Base-by-base conservation (phyloP, 2,888 invertebrate genomes). In the Coenonympha glycerion region DNA sequence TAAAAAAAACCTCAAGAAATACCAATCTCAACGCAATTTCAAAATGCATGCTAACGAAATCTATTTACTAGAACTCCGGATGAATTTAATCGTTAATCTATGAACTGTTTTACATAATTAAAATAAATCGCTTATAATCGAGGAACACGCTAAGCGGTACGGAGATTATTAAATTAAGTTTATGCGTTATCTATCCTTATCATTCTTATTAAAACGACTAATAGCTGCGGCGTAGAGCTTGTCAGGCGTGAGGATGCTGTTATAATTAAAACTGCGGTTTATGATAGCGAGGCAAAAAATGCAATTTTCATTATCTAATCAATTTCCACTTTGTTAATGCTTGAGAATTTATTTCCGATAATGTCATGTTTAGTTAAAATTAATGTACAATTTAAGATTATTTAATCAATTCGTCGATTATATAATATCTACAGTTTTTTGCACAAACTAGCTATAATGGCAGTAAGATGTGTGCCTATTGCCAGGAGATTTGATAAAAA, bases 81-180 rank as follows among this genome's bases (percentile, higher is more conserved):
- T 47, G 47, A 50, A 47, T 51, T 40, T 47, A 40, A 16, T 47
- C 26, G 47, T 50, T 50, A 53, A 45, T 36, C 36, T 47, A 31
- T 31, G 31, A 31, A 46, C 45, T 53, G 19, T 53, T 53, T 50
- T 53, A 42, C 53, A 50, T 53, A 53, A 53, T 53, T 53, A 53
- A 42, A 47, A 47, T 50, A 50, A 53, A 49, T 49, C 46, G 47
- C 47, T 47, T 53, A 47, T 42, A 42, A 42, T 42, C 42, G 31
- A 42, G 28, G 31, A 30, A 31, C 42, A 42, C 30, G 42, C 21
- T 6, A 31, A 31, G 42, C 41, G 31, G 37, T 37, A 37, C 44
- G 47, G 44, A 47, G 44, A 41, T 47, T 45, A 56, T 57, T 52
- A 55, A 56, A 55, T 44, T 54, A 52, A 41, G 47, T 57, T 49